Conservation (phyloP, 2,113 vertebrate genomes). For the Sula dactylatra region DNA sequence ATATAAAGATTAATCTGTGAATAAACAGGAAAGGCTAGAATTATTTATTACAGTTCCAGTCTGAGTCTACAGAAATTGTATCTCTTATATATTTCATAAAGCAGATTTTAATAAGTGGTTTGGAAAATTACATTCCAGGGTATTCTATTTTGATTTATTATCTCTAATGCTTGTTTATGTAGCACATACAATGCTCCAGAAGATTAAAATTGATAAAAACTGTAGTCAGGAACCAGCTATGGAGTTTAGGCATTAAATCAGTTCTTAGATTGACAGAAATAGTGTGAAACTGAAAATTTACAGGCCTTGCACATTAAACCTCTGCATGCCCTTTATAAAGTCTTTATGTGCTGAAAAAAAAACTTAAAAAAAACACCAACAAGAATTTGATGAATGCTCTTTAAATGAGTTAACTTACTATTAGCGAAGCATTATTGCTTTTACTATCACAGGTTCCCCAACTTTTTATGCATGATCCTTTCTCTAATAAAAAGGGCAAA, state of each 20-base stretch:
- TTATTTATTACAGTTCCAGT: constrained; percentile 10
- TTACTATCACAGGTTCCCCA: neutral
- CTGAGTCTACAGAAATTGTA: constrained; percentile 30
- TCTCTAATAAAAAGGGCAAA: neutral
- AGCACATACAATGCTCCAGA: neutral
- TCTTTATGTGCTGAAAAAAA: constrained; percentile 8
- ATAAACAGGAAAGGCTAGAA: neutral
- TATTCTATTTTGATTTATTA: constrained; percentile 60
- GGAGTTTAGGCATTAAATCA: constrained; percentile 25
- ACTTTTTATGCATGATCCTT: neutral
- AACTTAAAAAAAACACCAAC: neutral
- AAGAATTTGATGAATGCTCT: neutral
- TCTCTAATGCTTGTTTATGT: constrained; percentile 6
- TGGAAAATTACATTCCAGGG: constrained; percentile 30
- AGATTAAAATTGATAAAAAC: constrained; percentile 48
- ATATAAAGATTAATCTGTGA: neutral
- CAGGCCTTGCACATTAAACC: constrained; percentile 1
- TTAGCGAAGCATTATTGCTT: neutral
- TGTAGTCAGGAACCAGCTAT: neutral
- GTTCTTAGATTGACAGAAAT: constrained; percentile 44
- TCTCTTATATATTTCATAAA: constrained; percentile 25
- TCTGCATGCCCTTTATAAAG: neutral
- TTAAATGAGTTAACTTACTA: neutral
- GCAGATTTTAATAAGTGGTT: constrained; percentile 36
- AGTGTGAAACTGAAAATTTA: constrained; percentile 9